Evolutionary conservation across 2,888 invertebrate genomes (phyloP).

Genomic region (Cryptocephalus moraei): DNA sequence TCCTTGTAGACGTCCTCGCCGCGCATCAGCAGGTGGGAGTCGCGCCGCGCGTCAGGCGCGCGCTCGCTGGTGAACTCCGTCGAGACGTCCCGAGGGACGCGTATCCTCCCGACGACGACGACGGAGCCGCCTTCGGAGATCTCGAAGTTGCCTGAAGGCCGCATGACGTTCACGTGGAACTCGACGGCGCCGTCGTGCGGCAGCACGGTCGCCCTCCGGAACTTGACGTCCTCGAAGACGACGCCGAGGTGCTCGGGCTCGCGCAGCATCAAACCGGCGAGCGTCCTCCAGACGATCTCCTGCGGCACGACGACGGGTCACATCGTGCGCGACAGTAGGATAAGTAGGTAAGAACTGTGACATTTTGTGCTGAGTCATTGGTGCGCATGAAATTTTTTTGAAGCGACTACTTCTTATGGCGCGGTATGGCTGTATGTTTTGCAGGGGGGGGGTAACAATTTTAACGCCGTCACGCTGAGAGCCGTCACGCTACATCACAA

Average conservation of each 20-base stretch:
- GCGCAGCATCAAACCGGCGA: slow-evolving; percentile 35
- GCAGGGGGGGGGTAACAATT: too few species aligned
- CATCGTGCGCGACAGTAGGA: too few species aligned
- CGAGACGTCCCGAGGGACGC: slow-evolving; percentile 37
- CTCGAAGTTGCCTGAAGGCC: slow-evolving; percentile 24
- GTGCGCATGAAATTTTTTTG: too few species aligned
- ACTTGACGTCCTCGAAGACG: slow-evolving; percentile 46
- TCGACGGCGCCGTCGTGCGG: slow-evolving; percentile 32
- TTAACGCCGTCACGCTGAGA: too few species aligned
- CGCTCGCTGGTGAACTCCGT: slow-evolving; percentile 6
- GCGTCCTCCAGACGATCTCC: slow-evolving; percentile 43
- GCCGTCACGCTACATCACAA: too few species aligned
- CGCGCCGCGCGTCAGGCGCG: background rate
- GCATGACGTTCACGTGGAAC: slow-evolving; percentile 22
- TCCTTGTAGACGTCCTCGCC: slow-evolving; percentile 35
- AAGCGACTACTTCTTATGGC: too few species aligned
- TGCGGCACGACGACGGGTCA: too few species aligned
- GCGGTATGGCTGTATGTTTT: too few species aligned
- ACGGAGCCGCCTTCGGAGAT: slow-evolving; percentile 49
- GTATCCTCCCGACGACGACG: slow-evolving; percentile 56
- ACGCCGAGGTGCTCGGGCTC: slow-evolving; percentile 40
- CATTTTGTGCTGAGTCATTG: too few species aligned
- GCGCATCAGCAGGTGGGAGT: slow-evolving; percentile 6
- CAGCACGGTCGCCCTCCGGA: slow-evolving; percentile 47
- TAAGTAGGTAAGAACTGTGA: too few species aligned